Evolutionary conservation across 2,888 invertebrate species (phyloP).

Genomic region (Dyspetes luteomarginatus): DNA sequence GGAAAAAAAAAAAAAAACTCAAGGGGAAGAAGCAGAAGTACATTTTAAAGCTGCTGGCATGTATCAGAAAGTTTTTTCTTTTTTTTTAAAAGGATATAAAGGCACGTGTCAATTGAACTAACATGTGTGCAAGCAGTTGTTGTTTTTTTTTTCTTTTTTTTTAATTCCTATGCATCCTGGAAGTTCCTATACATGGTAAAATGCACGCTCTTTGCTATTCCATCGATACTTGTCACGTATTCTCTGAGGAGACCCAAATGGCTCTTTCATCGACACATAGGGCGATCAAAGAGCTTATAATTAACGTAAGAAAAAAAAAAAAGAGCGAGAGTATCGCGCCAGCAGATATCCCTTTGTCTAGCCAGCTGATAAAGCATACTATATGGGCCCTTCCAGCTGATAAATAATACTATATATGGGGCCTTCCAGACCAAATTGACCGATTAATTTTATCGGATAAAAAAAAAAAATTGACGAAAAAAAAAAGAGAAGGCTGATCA

Average conservation of each 20-base stretch:
- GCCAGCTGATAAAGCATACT: neutral
- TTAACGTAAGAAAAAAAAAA: conserved; percentile 15
- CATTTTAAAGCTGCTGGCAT: neutral
- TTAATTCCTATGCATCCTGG: neutral
- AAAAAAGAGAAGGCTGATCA: too few species aligned
- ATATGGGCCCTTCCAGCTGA: too few species aligned
- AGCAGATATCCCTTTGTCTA: conserved; percentile 3
- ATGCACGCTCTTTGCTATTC: neutral
- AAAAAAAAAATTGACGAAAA: too few species aligned
- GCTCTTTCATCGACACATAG: neutral
- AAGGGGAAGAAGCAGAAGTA: too few species aligned
- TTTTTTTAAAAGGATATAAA: too few species aligned
- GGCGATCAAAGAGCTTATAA: conserved; percentile 22
- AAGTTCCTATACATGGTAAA: neutral
- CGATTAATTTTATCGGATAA: too few species aligned
- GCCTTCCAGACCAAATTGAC: too few species aligned
- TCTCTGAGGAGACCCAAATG: neutral
- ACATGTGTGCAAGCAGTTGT: neutral
- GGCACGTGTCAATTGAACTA: neutral
- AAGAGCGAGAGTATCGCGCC: neutral
- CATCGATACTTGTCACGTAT: conserved; percentile 38
- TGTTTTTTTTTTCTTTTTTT: neutral
- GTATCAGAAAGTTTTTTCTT: neutral
- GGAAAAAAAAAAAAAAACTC: too few species aligned
- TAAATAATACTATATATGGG: too few species aligned